phyloP scores from a whole-genome alignment of 2,888 invertebrate species.

The Ectemnius continuus region DNA sequence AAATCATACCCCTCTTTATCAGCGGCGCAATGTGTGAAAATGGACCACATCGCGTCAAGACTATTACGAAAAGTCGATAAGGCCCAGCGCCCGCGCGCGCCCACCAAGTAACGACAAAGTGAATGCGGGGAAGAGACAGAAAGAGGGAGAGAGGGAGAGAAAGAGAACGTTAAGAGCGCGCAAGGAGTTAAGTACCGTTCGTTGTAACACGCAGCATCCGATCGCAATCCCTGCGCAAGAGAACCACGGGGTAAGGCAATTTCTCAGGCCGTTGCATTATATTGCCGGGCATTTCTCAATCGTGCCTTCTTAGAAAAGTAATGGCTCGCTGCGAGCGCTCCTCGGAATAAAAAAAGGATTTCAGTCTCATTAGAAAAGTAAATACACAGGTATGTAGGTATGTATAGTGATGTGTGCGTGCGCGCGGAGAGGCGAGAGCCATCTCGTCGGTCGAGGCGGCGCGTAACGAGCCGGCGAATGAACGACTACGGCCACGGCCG shows the following conservation, averaged over 20 bases:
- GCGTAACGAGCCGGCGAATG: conserved; percentile 6
- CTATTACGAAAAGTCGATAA: conserved; percentile 5
- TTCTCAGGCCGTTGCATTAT: conserved; percentile 2
- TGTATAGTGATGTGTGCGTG: too few relatives aligned
- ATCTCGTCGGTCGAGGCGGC: not conserved
- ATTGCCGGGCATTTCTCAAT: conserved; percentile 5
- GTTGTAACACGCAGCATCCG: not conserved
- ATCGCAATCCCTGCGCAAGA: not conserved
- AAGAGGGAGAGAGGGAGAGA: not conserved
- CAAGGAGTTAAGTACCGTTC: too few relatives aligned
- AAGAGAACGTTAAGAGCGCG: not conserved
- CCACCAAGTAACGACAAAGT: too few relatives aligned
- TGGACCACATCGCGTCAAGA: conserved; percentile 2
- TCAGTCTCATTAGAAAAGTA: conserved; percentile 10
- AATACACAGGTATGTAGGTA: not conserved
- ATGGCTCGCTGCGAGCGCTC: too few relatives aligned
- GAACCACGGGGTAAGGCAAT: not conserved
- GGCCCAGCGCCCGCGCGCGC: not conserved
- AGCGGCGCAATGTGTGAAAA: not conserved
- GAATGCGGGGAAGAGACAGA: too few relatives aligned
- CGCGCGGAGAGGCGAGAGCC: too few relatives aligned
- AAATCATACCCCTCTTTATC: conserved; percentile 40
- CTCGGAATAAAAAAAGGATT: not conserved
- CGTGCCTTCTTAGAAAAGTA: not conserved
- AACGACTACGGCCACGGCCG: not conserved